Percentiles rank a stretch among this genome's conserved stretches.
Evolutionary conservation across 2,113 vertebrate genomes (phyloP).

Genomic region (Psittacula cyanocephala): DNA sequence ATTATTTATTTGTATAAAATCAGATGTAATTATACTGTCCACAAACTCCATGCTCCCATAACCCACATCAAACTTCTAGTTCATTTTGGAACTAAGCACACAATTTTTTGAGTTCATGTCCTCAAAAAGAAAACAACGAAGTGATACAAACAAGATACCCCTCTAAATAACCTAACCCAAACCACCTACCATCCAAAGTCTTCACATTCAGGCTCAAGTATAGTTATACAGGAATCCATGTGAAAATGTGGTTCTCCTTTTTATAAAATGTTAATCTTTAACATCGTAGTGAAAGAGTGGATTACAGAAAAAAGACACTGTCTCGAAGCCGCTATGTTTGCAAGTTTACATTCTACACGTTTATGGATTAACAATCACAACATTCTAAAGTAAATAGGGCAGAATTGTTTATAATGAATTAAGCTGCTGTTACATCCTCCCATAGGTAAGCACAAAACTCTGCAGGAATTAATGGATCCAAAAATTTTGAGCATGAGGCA

Average conservation of each 20-base stretch:
- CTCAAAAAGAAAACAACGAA: background rate
- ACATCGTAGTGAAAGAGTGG: background rate
- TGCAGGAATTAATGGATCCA: conserved; percentile 65
- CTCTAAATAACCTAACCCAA: background rate
- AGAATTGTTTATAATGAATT: conserved; percentile 65
- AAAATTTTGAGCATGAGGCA: conserved; percentile 41
- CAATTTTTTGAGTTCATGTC: background rate
- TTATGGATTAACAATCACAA: conserved; percentile 40
- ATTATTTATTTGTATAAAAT: background rate
- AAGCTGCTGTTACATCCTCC: conserved; percentile 35
- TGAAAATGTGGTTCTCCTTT: background rate
- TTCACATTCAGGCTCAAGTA: background rate
- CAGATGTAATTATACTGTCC: background rate
- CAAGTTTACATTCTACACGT: background rate
- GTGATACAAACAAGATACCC: background rate
- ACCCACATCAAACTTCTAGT: background rate
- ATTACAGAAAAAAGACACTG: background rate
- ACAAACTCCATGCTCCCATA: background rate
- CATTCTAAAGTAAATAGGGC: conserved; percentile 62
- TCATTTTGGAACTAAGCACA: background rate
- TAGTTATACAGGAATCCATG: background rate
- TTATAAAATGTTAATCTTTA: background rate
- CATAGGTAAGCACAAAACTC: conserved; percentile 25
- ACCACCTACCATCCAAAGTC: background rate
- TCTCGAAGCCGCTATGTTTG: background rate